Evolutionary conservation across 2,888 invertebrate genomes (phyloP).

Genomic region (Drosophila mimica): DNA sequence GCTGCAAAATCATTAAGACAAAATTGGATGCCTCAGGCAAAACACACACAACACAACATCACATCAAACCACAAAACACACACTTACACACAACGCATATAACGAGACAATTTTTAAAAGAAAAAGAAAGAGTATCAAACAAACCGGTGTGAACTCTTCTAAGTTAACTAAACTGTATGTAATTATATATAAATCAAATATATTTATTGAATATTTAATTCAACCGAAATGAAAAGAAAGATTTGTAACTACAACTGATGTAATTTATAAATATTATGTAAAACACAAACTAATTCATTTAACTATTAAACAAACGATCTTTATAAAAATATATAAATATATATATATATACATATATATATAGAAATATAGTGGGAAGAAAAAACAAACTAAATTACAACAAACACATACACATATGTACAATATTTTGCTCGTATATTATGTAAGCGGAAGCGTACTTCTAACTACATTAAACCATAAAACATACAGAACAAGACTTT

Average conservation of each 20-base stretch:
- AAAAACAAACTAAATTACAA: constrained; percentile 29
- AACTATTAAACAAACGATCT: constrained; percentile 42
- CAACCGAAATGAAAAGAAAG: constrained; percentile 26
- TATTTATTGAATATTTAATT: constrained; percentile 68
- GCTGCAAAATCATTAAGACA: constrained; percentile 31
- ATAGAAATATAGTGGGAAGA: constrained; percentile 33
- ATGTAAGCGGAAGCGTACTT: constrained; percentile 27
- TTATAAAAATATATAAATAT: constrained; percentile 43
- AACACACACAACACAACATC: constrained; percentile 9
- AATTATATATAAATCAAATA: constrained; percentile 65
- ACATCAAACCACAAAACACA: constrained; percentile 12
- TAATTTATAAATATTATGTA: constrained; percentile 51
- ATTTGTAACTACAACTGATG: constrained; percentile 52
- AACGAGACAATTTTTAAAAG: constrained; percentile 24
- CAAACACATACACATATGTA: constrained; percentile 49
- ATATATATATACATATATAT: constrained; percentile 23
- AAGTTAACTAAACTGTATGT: constrained; percentile 70
- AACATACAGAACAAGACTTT: constrained; percentile 35
- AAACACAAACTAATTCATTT: constrained; percentile 53
- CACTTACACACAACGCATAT: constrained; percentile 14
- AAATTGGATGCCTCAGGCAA: constrained; percentile 28
- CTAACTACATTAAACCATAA: constrained; percentile 22
- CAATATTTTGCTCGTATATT: constrained; percentile 74
- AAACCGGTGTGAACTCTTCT: constrained; percentile 37
- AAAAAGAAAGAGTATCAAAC: constrained; percentile 27